phyloP scores from a whole-genome alignment of 2,888 invertebrate species.

The Thumatha senex region DNA sequence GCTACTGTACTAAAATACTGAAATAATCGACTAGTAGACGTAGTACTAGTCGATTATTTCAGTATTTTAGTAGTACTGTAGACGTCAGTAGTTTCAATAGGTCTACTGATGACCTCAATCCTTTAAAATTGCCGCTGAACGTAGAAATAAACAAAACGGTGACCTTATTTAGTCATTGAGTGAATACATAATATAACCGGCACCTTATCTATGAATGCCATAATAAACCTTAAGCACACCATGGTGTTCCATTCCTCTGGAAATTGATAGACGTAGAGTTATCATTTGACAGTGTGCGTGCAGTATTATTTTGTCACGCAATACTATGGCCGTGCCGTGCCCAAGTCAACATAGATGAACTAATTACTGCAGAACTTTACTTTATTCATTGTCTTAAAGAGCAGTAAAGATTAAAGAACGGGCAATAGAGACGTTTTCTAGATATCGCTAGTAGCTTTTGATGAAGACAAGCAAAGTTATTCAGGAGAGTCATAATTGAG shows the following conservation, averaged over 20 bases:
- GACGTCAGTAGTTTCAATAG: too few species aligned
- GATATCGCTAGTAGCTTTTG: too few species aligned
- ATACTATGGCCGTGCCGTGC: conserved; percentile 58
- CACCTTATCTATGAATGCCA: conserved; percentile 66
- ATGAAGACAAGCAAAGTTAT: too few species aligned
- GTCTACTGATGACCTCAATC: not conserved
- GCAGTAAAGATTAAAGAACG: too few species aligned
- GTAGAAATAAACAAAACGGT: conserved; percentile 25
- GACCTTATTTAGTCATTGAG: conserved; percentile 52
- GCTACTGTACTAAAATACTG: too few species aligned
- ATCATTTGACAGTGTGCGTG: conserved; percentile 83
- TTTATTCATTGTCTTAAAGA: not conserved
- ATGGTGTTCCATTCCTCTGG: conserved; percentile 65
- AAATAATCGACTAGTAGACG: too few species aligned
- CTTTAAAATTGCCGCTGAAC: too few species aligned
- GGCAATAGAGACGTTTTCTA: too few species aligned
- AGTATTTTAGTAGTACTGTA: too few species aligned
- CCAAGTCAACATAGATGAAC: conserved; percentile 57
- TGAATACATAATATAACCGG: conserved; percentile 55
- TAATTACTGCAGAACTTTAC: conserved; percentile 7
- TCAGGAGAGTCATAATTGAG: too few species aligned
- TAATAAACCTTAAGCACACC: conserved; percentile 60
- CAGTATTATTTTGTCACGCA: conserved; percentile 69
- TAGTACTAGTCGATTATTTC: too few species aligned
- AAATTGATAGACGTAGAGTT: conserved; percentile 81